phyloP scores from a whole-genome alignment of 2,797 vertebrate species.

The Chrosomus eos region DNA sequence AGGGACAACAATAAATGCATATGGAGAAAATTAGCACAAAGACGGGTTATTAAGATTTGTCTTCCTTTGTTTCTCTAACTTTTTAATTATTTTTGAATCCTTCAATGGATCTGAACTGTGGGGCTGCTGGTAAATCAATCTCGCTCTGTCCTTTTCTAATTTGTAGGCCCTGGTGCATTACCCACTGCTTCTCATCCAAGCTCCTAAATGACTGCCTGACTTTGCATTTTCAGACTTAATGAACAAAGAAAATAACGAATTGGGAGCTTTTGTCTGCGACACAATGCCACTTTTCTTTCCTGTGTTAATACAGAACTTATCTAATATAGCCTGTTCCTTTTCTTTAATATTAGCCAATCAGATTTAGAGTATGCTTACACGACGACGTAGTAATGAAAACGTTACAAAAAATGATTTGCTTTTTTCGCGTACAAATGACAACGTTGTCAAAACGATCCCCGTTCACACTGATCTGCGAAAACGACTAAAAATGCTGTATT shows the following conservation, averaged over 20 bases:
- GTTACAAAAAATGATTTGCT: too few relatives aligned
- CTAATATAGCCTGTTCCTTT: background rate
- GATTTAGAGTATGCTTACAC: background rate
- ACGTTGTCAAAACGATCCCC: too few relatives aligned
- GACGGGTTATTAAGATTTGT: conserved; percentile 43
- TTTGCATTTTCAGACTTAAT: conserved; percentile 37
- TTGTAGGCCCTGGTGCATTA: conserved; percentile 24
- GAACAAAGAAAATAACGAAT: conserved; percentile 32
- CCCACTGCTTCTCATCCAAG: conserved; percentile 13
- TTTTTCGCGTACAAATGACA: too few relatives aligned
- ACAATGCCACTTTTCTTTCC: background rate
- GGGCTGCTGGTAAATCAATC: conserved; percentile 41
- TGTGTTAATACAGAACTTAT: background rate
- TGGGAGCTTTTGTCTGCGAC: background rate
- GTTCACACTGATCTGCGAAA: too few relatives aligned
- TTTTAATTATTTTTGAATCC: conserved; percentile 57
- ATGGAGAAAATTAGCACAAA: conserved; percentile 52
- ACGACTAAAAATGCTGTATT: too few relatives aligned
- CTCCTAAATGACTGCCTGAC: conserved; percentile 27
- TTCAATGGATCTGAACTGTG: conserved; percentile 38
- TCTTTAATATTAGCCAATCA: background rate
- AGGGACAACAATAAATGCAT: conserved; percentile 53
- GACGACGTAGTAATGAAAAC: background rate
- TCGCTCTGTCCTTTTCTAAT: conserved; percentile 38
- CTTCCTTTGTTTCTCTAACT: conserved; percentile 37